Evolutionary conservation across 2,797 vertebrate genomes (phyloP).

Genomic region (Mus minutoides): DNA sequence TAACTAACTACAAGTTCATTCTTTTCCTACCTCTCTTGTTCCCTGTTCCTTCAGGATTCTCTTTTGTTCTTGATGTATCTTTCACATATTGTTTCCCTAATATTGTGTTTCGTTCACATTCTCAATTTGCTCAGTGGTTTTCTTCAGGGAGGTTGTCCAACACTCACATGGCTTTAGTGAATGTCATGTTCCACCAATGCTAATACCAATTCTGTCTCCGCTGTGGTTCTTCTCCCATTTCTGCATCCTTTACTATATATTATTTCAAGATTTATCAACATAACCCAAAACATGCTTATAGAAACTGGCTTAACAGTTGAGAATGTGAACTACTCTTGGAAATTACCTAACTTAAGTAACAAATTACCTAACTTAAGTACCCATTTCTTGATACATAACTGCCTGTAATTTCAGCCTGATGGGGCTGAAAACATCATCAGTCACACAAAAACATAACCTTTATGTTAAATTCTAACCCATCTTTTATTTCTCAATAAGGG

Average conservation of each 20-base stretch:
- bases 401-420: neutral
- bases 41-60: neutral
- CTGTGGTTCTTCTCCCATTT: neutral
- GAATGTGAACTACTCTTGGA: neutral
- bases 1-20: accelerated
- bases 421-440: neutral
- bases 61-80: neutral
- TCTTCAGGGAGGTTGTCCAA: neutral
- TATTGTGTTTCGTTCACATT: neutral
- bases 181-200: too few relatives aligned
- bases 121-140: neutral
- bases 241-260: neutral
- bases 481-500: neutral
- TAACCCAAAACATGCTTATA: neutral
- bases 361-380: neutral
- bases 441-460: neutral
- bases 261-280: neutral
- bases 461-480: neutral
- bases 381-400: neutral
- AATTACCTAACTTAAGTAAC: neutral
- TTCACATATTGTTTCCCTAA: neutral
- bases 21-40: neutral
- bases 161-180: neutral
- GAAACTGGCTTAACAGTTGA: neutral
- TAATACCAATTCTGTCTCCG: neutral